Evolutionary conservation across 1,140 invertebrate genomes (phyloP).

Genomic region (Pogonomyrmex barbatus): DNA sequence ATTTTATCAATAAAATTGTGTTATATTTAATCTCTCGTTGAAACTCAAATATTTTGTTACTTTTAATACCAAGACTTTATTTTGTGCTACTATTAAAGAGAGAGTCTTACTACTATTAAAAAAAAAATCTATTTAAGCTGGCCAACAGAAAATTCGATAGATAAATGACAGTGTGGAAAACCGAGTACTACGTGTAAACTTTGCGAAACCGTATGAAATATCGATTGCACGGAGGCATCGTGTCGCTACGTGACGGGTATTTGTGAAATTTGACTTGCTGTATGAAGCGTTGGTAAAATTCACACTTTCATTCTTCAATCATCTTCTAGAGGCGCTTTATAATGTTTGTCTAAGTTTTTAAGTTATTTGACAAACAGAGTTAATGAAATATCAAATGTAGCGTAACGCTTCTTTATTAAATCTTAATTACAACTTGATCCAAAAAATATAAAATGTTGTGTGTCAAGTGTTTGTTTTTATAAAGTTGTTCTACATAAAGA

Average conservation of each 20-base stretch:
- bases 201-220: slow-evolving; percentile 9
- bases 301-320: background rate
- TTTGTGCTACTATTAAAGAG: background rate
- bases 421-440: background rate
- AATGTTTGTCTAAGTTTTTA: slow-evolving; percentile 2
- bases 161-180: background rate
- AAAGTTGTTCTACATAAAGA: background rate
- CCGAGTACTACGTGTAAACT: slow-evolving; percentile 5
- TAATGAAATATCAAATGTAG: background rate
- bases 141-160: background rate
- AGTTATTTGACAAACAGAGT: background rate
- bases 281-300: slow-evolving; percentile 5
- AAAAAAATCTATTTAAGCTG: background rate
- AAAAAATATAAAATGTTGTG: background rate
- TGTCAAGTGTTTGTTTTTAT: background rate
- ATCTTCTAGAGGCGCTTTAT: background rate
- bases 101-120: background rate
- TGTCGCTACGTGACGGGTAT: slow-evolving; percentile 3
- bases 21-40: background rate
- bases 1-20: background rate
- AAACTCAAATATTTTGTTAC: background rate
- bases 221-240: slow-evolving; percentile 6
- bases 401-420: background rate
- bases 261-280: slow-evolving; percentile 25
- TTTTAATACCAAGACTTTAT: background rate